phyloP scores from a whole-genome alignment of 2,113 vertebrate species.

The Lethenteron camtschaticum region DNA sequence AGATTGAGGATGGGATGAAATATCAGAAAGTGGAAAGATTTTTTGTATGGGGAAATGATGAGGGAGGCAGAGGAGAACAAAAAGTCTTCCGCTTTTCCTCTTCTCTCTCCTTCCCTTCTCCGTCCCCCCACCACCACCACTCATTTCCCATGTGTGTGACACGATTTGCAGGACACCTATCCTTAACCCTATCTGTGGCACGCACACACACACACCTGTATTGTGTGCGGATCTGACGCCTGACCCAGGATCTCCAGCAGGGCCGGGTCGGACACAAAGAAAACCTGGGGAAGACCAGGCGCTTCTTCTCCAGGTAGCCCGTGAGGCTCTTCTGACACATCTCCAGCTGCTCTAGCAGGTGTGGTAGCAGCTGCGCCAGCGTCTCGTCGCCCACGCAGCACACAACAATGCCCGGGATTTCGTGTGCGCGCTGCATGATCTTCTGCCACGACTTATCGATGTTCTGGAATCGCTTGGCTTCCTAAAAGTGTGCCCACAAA shows the following conservation, averaged over 20 bases:
- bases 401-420: conserved; percentile 31
- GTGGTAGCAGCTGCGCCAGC: conserved; percentile 31
- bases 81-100: no score
- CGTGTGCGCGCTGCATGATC: conserved; percentile 46
- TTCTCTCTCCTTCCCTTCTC: no score
- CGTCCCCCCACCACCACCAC: no score
- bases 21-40: no score
- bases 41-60: no score
- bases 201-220: conserved; percentile 16
- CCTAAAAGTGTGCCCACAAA: conserved; percentile 17
- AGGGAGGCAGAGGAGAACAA: no score
- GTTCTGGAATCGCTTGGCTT: conserved; percentile 48
- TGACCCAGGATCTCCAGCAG: conserved; percentile 22
- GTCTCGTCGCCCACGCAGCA: conserved; percentile 50
- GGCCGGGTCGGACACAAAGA: conserved; percentile 21
- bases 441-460: conserved; percentile 53
- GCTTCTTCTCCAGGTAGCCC: conserved; percentile 22
- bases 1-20: no score
- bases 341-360: conserved; percentile 39
- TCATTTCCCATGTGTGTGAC: background rate
- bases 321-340: conserved; percentile 42
- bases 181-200: background rate
- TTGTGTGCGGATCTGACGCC: conserved; percentile 21
- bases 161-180: background rate
- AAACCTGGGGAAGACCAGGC: conserved; percentile 20